Evolutionary conservation across 2,888 invertebrate species (phyloP), one percentile per base, ranked within the genome.

Genomic region (Parnassius apollo): DNA sequence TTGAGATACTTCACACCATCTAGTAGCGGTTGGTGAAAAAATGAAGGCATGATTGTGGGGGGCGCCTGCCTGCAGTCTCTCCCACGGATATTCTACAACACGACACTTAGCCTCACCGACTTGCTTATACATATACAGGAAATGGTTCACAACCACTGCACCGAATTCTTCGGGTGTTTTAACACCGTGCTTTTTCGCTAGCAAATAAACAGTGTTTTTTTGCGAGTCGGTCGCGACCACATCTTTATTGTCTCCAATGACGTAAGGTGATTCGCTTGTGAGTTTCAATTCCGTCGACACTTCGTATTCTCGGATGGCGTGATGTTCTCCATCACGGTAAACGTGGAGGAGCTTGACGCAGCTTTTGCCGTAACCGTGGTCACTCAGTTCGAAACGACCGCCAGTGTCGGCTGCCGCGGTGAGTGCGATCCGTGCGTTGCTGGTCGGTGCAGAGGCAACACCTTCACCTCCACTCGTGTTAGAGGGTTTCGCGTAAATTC

Each of bases 171-270:
- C 96, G 0, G 96, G 95, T 42, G 94, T 94, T 71, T 94, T 94
- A 44, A 96, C 93, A 57, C 96, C 96, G 77, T 95, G 92, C 74
- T 96, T 95, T 77, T 96, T 96, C 9, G 96, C 96, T 70, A 96
- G 81, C 49, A 96, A 83, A 77, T 96, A 96, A 48, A 96, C 95
- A 1, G 96, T 96, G 77, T 96, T 96, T 85, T 96, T 96, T 80
- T 96, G 96, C 0, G 96, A 95, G 76, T 96, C 96, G 0, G 96
- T 96, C 11, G 96, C 96, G 18, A 96, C 94, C 65, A 96, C 95
- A 75, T 96, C 95, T 58, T 94, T 93, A 77, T 96, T 96, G 83
- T 96, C 95, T n/a, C 95, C 95, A 68, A 92, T 77, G 0, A 95
- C 84, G 81, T 96, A 96, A 68, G 96, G 96, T 68, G 94, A 94